Conservation (phyloP, 2,888 invertebrate genomes). For the Coelinius sp. region DNA sequence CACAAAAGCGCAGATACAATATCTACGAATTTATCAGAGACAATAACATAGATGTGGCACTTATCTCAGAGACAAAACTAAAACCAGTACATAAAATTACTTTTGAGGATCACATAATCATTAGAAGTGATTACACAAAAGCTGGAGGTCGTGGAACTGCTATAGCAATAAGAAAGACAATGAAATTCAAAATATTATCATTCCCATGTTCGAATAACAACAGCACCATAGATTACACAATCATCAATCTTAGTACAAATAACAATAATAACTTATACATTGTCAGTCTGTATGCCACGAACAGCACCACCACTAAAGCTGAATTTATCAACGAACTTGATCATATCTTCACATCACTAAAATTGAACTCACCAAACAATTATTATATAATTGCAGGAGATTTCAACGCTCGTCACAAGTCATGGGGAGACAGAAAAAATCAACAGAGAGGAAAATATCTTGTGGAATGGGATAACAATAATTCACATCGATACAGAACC, state of each 20-base stretch:
- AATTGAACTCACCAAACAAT: neutral
- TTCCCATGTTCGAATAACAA: neutral
- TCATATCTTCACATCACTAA: neutral
- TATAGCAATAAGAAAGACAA: conserved; percentile 34
- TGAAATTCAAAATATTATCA: conserved; percentile 21
- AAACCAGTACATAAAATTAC: conserved; percentile 19
- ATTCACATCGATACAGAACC: neutral
- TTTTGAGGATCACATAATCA: conserved; percentile 36
- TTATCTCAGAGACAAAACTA: conserved; percentile 1
- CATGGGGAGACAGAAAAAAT: neutral
- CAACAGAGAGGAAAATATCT: neutral
- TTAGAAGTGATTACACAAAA: conserved; percentile 41
- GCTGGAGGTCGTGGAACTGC: too few relatives aligned
- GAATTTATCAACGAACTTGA: too few relatives aligned
- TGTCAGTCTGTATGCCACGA: conserved; percentile 37
- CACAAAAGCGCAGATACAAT: neutral
- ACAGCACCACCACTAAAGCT: neutral
- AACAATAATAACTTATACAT: conserved; percentile 36
- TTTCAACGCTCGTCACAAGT: neutral
- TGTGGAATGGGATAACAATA: neutral
- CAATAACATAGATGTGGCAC: neutral
- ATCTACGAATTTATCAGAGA: neutral
- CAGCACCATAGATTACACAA: conserved; percentile 33
- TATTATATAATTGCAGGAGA: conserved; percentile 8
- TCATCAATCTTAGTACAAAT: conserved; percentile 30